Base-by-base conservation (phyloP, 2,888 invertebrate species). In the Phalangium opilio region DNA sequence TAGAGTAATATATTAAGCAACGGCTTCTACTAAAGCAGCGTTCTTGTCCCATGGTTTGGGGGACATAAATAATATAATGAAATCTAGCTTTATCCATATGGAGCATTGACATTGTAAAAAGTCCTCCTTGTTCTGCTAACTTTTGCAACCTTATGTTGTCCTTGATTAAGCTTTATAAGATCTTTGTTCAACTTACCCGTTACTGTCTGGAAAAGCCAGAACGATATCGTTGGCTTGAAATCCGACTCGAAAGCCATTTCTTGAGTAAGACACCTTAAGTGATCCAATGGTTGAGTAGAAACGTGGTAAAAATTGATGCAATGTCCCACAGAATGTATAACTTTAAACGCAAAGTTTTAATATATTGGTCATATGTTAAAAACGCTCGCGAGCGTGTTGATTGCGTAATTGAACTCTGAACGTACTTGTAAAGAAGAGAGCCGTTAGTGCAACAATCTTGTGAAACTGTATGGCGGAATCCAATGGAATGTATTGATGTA, bases 271-370 rank as follows among this genome's bases (percentile, higher is more conserved):
- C 93, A 95, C 32, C 82, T 76, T 2, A 95, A 69, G 66, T 95
- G 87, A 61, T 89, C 90, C 2, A 90, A 74, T 0, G 91, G 89
- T 62, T 95, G 95, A 0, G 91, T 93, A 3, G 90, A 90, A 0
- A 95, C 85, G 62, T 95, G 93, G 65, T 95, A 95, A 68, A 95
- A 95, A 68, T 95, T 95, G 32, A 95, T 86, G 64, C 93, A 82
- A 61, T 95, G 95, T 0, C 93, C 93, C 2, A 89, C 80, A 0
- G 90, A 85, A 63, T 95, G 93, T 0, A 91, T 71, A 1, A 91
- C 63, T 61, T 27, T 27, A 27, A 27, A 27, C 27, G 27, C 4
- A 27, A 12, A 34, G 12, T 43, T n/a, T 43, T 20, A 20, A 32
- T 2, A 12, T 43, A 2, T 43, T 32, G 33, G 12, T 3, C 2